phyloP scores from a whole-genome alignment of 2,797 vertebrate species.

The Dipus sagitta region DNA sequence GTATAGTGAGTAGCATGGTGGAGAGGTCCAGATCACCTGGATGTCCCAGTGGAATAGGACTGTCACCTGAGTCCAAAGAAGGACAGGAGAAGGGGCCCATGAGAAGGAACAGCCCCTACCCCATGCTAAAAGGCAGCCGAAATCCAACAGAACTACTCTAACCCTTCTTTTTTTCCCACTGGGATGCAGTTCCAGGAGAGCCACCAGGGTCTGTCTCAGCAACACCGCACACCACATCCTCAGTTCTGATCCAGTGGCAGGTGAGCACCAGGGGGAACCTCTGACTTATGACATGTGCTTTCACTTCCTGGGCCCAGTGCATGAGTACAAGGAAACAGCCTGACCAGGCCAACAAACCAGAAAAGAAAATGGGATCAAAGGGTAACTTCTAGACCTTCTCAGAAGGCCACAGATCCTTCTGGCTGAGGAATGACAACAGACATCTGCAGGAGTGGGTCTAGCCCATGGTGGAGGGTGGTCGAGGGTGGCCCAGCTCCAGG shows the following conservation, averaged over 20 bases:
- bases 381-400: background rate
- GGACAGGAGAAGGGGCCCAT: background rate
- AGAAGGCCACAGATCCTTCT: too few species aligned
- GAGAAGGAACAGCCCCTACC: background rate
- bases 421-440: too few species aligned
- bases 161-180: background rate
- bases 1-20: background rate
- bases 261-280: constrained; percentile 84
- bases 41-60: background rate
- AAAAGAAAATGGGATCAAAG: background rate
- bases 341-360: background rate
- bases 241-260: constrained; percentile 97
- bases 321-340: background rate
- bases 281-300: accelerated
- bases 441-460: background rate
- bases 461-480: too few species aligned
- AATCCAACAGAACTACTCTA: background rate
- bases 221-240: constrained; percentile 96
- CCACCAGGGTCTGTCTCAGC: constrained; percentile 93
- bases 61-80: background rate
- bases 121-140: accelerated
- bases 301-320: background rate
- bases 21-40: accelerated
- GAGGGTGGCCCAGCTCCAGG: background rate
- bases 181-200: constrained; percentile 92